These are phyloP conservation scores for Elaphurus davidianus DNA, from an alignment of 2,113 vertebrate species.

Conservation along the genomic window DNA sequence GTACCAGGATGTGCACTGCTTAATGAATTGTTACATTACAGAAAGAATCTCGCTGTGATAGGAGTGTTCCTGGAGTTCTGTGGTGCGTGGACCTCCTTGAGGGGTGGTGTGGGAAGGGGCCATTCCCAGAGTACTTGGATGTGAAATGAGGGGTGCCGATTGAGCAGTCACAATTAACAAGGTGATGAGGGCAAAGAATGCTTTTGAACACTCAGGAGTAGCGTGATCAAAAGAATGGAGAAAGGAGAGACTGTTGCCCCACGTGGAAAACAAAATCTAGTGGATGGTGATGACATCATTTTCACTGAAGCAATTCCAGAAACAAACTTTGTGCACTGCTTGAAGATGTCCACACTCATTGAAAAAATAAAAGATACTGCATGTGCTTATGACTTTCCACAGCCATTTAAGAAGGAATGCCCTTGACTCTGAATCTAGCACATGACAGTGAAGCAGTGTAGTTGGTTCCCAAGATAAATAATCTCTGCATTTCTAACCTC, in stretches of 20 bases:
- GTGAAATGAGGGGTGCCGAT: background rate
- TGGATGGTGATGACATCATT: background rate
- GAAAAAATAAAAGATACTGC: background rate
- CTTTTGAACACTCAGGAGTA: background rate
- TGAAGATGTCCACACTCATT: background rate
- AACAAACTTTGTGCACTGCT: background rate
- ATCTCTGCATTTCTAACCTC: background rate
- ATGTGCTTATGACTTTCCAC: background rate
- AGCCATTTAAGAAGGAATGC: background rate
- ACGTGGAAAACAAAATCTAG: background rate
- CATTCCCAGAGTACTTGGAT: background rate
- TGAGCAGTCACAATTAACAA: background rate
- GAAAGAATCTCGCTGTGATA: background rate
- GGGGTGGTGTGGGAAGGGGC: no score
- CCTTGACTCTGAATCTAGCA: background rate
- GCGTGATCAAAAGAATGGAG: background rate
- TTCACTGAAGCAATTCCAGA: background rate
- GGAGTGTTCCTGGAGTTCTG: background rate
- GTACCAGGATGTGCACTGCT: background rate
- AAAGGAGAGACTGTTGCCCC: background rate
- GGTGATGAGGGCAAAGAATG: background rate
- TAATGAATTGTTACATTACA: rapidly evolving
- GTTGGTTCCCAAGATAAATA: background rate
- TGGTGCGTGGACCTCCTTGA: background rate
- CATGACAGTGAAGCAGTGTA: background rate